These are phyloP conservation scores for Tricholauxania praeusta DNA, from an alignment of 2,888 invertebrate genomes.

Conservation along the genomic window DNA sequence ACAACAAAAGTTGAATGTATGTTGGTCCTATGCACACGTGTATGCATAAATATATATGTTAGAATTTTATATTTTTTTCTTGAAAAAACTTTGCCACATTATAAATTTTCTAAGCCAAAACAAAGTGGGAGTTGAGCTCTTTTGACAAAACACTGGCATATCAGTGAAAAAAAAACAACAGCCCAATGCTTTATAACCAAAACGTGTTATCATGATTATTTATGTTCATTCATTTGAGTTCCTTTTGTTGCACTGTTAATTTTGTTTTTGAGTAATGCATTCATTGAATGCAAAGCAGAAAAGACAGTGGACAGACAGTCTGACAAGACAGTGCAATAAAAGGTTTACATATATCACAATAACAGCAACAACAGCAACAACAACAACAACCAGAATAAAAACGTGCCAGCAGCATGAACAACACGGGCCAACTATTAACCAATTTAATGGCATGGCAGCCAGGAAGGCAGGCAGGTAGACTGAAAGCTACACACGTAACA, in stretches of 20 bases:
- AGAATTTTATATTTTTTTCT: too few relatives aligned
- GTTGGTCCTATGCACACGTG: too few relatives aligned
- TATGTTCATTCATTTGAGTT: conserved; percentile 41
- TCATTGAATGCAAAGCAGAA: conserved; percentile 58
- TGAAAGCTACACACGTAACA: background rate
- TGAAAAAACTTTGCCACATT: too few relatives aligned
- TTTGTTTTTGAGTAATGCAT: conserved; percentile 52
- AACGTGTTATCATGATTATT: conserved; percentile 59
- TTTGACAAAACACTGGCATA: too few relatives aligned
- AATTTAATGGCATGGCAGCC: background rate
- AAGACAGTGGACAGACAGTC: conserved; percentile 15
- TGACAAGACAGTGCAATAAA: conserved; percentile 7
- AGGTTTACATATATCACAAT: background rate
- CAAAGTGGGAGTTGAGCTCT: too few relatives aligned
- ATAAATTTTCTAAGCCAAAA: too few relatives aligned
- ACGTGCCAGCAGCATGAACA: conserved; percentile 18
- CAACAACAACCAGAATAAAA: conserved; percentile 11
- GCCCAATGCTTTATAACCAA: conserved; percentile 43
- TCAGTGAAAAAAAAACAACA: background rate
- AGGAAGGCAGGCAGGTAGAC: background rate
- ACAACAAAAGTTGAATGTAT: too few relatives aligned
- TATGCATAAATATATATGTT: too few relatives aligned
- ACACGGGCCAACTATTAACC: conserved; percentile 8
- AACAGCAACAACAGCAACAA: conserved; percentile 26
- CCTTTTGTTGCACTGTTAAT: conserved; percentile 40